A percentile compares a stretch with the other conserved stretches of the same genome.
Evolutionary conservation across 2,797 vertebrate species (phyloP).

Genomic region (Podarcis lilfordi): DNA sequence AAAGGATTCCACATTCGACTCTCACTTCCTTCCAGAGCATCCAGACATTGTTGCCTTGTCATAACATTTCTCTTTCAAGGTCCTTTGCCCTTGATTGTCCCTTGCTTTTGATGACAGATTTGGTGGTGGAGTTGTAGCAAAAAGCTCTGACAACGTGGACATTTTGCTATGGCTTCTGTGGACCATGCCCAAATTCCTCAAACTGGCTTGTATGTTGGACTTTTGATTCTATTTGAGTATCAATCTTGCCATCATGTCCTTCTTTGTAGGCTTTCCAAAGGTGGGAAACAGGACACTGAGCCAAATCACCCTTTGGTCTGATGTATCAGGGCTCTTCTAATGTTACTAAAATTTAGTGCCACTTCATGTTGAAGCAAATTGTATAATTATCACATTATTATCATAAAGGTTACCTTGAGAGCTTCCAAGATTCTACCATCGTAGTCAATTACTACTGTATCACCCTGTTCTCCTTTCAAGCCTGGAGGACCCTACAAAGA

Average conservation of each 20-base stretch:
- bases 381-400: background rate
- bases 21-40: background rate
- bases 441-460: conserved; percentile 89
- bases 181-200: background rate
- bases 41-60: background rate
- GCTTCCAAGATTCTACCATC: conserved; percentile 89
- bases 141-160: background rate
- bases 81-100: background rate
- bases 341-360: background rate
- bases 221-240: background rate
- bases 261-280: background rate
- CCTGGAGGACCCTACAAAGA: conserved; percentile 73
- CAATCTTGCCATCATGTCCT: background rate
- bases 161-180: too few relatives aligned
- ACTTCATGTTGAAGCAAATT: background rate
- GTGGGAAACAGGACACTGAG: background rate
- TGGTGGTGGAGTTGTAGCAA: background rate
- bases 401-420: conserved; percentile 81
- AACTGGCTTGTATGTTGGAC: background rate
- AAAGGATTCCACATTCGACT: background rate
- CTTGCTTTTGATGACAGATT: background rate
- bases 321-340: background rate
- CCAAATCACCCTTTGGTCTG: background rate
- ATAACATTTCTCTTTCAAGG: background rate
- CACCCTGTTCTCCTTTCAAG: conserved; percentile 82